Percentiles rank a stretch among this genome's conserved stretches.
Conservation (phyloP, 2,888 invertebrate genomes). For the Ypsolopha sequella region DNA sequence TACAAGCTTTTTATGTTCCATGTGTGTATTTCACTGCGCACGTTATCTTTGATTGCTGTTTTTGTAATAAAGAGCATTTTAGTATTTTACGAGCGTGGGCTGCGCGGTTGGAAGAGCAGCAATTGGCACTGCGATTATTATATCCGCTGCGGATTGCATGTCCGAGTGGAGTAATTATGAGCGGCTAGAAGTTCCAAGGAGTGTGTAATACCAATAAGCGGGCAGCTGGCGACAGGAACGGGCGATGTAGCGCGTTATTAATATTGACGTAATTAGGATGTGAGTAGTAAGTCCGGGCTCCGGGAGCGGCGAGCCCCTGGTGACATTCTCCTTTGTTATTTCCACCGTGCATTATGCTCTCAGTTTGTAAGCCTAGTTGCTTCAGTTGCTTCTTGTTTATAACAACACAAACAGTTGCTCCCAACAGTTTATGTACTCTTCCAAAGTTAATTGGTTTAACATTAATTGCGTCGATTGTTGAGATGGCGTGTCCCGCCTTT, state of each 20-base stretch:
- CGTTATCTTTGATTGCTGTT: slow-evolving; percentile 5
- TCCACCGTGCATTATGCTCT: slow-evolving; percentile 53
- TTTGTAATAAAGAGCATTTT: slow-evolving; percentile 3
- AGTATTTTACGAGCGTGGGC: not conserved
- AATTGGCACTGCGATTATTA: not conserved
- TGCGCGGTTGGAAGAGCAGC: not conserved
- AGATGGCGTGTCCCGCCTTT: slow-evolving; percentile 26
- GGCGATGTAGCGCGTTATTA: slow-evolving; percentile 52
- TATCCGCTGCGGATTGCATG: not conserved
- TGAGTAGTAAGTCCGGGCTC: slow-evolving; percentile 19
- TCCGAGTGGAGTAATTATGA: not conserved
- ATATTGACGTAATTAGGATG: slow-evolving; percentile 68
- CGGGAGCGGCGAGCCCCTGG: slow-evolving; percentile 16
- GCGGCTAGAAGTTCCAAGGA: not conserved
- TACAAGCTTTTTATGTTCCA: not conserved
- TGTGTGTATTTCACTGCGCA: slow-evolving; percentile 1
- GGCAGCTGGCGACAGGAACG: slow-evolving; percentile 3
- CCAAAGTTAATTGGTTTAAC: slow-evolving; percentile 52
- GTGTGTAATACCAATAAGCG: not conserved
- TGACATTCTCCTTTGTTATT: slow-evolving; percentile 15
- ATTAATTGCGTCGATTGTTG: slow-evolving; percentile 45
- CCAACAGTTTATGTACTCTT: too few relatives aligned
- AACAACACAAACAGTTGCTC: slow-evolving; percentile 49
- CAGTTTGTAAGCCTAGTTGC: slow-evolving; percentile 56
- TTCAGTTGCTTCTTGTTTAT: slow-evolving; percentile 49